Percentiles rank a stretch among this genome's conserved stretches.
These are phyloP conservation scores for Telmatochromis brichardi DNA, from an alignment of 2,113 vertebrate species.

Conservation along the genomic window DNA sequence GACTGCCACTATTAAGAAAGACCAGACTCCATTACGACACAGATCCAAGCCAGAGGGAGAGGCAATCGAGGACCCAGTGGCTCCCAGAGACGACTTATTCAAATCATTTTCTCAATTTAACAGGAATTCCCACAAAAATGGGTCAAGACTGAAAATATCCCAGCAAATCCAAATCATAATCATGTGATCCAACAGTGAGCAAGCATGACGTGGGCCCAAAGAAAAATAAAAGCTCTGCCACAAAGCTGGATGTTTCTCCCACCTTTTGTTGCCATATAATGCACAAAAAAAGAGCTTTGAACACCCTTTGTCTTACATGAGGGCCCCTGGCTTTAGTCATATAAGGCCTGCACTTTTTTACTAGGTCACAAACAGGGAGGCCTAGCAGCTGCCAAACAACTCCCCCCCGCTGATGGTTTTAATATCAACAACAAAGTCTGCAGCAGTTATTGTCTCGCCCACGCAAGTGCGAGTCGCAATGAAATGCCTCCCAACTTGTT, in stretches of 20 bases:
- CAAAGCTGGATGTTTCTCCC: neutral
- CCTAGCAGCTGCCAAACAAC: conserved; percentile 26
- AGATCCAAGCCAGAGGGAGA: neutral
- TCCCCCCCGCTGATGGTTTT: neutral
- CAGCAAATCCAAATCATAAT: neutral
- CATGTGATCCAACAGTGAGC: neutral
- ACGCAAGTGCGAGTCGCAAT: neutral
- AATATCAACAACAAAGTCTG: neutral
- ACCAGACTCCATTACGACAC: neutral
- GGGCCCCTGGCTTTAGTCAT: conserved; percentile 41
- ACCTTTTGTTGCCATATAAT: neutral
- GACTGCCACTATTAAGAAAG: neutral
- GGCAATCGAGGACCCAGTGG: neutral
- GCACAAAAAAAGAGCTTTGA: neutral
- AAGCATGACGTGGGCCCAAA: neutral
- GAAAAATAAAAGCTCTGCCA: neutral
- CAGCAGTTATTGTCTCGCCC: neutral
- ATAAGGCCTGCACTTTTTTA: conserved; percentile 41
- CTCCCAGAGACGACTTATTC: neutral
- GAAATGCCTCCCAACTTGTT: neutral
- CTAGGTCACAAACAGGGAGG: conserved; percentile 45
- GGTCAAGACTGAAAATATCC: neutral
- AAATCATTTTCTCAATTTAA: neutral
- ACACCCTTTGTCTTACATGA: conserved; percentile 21
- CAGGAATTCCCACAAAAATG: neutral